phyloP scores from a whole-genome alignment of 2,888 invertebrate species.

The Nomada goodeniana region DNA sequence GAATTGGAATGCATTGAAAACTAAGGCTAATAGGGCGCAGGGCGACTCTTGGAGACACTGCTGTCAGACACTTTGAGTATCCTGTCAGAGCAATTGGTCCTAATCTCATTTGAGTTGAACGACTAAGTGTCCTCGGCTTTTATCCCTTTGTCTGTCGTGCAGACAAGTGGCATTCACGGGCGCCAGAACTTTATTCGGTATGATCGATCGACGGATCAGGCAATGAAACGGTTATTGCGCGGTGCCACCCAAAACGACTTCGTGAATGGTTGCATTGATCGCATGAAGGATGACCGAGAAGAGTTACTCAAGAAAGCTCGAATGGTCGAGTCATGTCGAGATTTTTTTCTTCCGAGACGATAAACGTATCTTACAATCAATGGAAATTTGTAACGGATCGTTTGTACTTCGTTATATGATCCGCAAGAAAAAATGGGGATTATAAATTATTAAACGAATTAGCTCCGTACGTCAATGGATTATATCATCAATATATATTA shows the following conservation, averaged over 20 bases:
- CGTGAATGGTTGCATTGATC: constrained; percentile 47
- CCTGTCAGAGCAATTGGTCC: constrained; percentile 77
- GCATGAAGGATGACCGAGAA: constrained; percentile 32
- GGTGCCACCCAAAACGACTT: constrained; percentile 53
- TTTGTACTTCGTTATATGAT: neutral
- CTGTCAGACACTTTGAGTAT: constrained; percentile 68
- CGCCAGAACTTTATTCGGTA: constrained; percentile 68
- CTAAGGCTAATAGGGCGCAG: neutral
- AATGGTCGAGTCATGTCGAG: neutral
- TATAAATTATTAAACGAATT: no score
- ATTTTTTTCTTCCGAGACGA: neutral
- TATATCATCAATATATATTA: no score
- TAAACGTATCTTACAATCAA: constrained; percentile 9
- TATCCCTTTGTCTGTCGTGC: constrained; percentile 69
- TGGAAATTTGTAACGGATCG: neutral
- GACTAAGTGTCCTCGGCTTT: constrained; percentile 70
- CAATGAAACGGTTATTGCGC: constrained; percentile 56
- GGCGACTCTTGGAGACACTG: constrained; percentile 59
- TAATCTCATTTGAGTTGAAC: constrained; percentile 78
- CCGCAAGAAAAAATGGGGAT: no score
- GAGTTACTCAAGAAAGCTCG: constrained; percentile 4
- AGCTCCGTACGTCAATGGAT: no score
- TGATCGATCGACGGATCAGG: constrained; percentile 69
- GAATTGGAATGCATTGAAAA: constrained; percentile 28
- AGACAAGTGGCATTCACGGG: constrained; percentile 70